Evolutionary conservation across 2,797 vertebrate species (phyloP).

Genomic region (Hybognathus amarus): DNA sequence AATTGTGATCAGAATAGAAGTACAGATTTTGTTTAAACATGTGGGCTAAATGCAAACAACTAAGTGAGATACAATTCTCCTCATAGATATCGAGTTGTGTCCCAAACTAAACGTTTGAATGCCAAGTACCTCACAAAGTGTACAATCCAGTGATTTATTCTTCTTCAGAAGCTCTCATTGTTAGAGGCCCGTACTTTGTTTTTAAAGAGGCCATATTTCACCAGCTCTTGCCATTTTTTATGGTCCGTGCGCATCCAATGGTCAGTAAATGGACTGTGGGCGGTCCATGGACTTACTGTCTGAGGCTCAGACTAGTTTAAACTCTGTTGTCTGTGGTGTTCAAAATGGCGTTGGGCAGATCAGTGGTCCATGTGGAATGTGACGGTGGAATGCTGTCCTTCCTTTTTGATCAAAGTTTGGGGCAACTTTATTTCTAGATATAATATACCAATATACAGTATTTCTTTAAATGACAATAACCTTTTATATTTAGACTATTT

Average conservation of each 20-base stretch:
- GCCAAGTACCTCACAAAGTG: not conserved
- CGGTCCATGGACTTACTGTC: not conserved
- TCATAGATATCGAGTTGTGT: not conserved
- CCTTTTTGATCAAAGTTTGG: slow-evolving; percentile 27
- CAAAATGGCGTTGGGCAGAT: slow-evolving; percentile 45
- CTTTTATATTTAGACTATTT: not conserved
- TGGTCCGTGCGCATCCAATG: not conserved
- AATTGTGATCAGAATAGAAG: not conserved
- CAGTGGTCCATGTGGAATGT: slow-evolving; percentile 66
- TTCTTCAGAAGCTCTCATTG: not conserved
- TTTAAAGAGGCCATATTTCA: not conserved
- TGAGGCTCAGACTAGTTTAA: not conserved
- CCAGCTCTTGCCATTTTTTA: not conserved
- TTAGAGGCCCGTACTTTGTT: not conserved
- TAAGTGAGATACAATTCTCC: not conserved
- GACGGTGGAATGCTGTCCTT: slow-evolving; percentile 55
- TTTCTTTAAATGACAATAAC: not conserved
- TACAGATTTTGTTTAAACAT: not conserved
- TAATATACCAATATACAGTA: not conserved
- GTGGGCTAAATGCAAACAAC: not conserved
- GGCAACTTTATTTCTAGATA: slow-evolving; percentile 48
- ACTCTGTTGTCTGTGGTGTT: slow-evolving; percentile 6
- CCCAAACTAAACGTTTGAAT: not conserved
- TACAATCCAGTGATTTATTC: not conserved
- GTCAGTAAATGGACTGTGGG: not conserved